Base-by-base conservation (phyloP, 30 jellyfish, hydroid and myxozoan genomes). In the Cassiopea xamachana region DNA sequence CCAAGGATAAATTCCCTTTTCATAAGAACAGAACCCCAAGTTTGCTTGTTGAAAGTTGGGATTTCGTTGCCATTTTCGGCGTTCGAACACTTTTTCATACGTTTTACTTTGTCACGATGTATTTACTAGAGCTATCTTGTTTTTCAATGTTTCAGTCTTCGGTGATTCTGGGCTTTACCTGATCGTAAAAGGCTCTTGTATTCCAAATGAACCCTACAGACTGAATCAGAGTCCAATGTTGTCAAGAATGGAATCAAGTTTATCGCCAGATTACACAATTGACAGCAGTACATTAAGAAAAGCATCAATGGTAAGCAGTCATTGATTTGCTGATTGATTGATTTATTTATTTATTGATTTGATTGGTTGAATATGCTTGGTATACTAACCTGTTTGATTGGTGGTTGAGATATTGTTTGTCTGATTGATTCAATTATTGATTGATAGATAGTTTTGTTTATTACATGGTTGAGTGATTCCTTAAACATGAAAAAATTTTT, bases 161-260 rank as follows among this genome's bases (percentile, higher is more conserved):
- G 94, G 94, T 44, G 94, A 87, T 69, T 87, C 94, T 46, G 89
- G 94, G 12, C 89, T 76, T 14, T 87, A 87, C 69, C 86, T 87
- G 59, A 87, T 87, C 15, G 49, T 87, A 78, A 87, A 87, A 61
- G 94, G 94, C 46, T 55, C 81, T 7, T 82, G 90, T 68, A 51
- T 48, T 10, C 90, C 90, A 7, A 48, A 48, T 51, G 80, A 71
- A 16, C 5, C 80, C 27, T 16, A 19, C 1, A 71, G 7, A 18
- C 1, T 71, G 5, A 43, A 12, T 71, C 58, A 43, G 16, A 71
- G 80, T 15, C 59, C 64, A 1, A 16, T 27, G 18, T 18, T 78
- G 16, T 46, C 72, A 62, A 78, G 87, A 78, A n/a, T 49, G 72
- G 87, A 78, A 13, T 49, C 87, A 6, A 27, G 16, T 17, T 45